Evolutionary conservation across 2,797 vertebrate species (phyloP).

Genomic region (Neosilurus hyrtlii): DNA sequence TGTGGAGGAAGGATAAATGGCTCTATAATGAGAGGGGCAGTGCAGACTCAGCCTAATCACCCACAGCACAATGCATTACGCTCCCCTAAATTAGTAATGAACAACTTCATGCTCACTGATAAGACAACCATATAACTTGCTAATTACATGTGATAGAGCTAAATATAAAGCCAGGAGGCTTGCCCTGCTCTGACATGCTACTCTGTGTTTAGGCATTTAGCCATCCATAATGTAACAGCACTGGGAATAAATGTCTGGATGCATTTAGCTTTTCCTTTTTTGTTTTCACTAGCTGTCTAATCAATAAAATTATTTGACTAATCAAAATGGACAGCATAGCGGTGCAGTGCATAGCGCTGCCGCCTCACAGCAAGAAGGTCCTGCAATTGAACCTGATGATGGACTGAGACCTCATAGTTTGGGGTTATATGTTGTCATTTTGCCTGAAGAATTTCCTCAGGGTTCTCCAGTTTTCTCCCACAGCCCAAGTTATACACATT

Average conservation of each 20-base stretch:
- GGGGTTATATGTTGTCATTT: too few relatives aligned
- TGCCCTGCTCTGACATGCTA: background rate
- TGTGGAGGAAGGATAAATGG: conserved; percentile 28
- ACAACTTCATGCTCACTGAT: conserved; percentile 36
- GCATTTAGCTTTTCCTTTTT: background rate
- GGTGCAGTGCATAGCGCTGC: too few relatives aligned
- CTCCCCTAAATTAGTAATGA: conserved; percentile 47
- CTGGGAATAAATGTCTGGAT: background rate
- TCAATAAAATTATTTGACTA: background rate
- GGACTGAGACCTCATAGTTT: too few relatives aligned
- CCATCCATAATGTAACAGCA: background rate
- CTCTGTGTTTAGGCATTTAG: background rate
- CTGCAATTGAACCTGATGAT: too few relatives aligned
- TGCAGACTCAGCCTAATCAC: conserved; percentile 39
- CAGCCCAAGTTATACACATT: too few relatives aligned
- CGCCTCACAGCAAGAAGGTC: too few relatives aligned
- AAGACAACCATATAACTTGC: conserved; percentile 35
- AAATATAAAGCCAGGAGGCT: conserved; percentile 2
- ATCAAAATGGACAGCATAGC: background rate
- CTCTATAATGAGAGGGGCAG: conserved; percentile 35
- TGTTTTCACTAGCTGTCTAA: background rate
- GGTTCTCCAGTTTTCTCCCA: too few relatives aligned
- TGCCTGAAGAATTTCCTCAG: too few relatives aligned
- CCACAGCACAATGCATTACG: conserved; percentile 37
- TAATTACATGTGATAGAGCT: conserved; percentile 24